These are phyloP conservation scores for Spodoptera litura DNA, from an alignment of 1,140 invertebrate species.

Conservation along the genomic window DNA sequence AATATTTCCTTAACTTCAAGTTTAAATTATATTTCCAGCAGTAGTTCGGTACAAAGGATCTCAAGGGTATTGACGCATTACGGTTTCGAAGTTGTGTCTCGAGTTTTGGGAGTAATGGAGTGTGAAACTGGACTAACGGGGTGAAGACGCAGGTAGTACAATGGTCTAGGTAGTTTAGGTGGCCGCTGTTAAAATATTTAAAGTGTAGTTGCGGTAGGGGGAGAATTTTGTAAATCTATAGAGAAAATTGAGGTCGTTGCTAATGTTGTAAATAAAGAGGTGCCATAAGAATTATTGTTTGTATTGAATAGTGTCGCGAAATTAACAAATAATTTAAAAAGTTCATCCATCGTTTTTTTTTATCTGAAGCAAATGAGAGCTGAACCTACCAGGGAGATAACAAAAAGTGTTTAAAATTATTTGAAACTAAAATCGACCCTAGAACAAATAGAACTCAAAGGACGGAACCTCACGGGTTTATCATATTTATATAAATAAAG, in stretches of 20 bases:
- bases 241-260: no score
- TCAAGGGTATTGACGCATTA: neutral
- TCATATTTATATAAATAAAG: neutral
- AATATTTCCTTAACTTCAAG: constrained; percentile 20
- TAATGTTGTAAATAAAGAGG: no score
- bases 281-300: no score
- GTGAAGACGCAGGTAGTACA: neutral
- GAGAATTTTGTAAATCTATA: no score
- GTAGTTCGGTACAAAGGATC: constrained; percentile 13
- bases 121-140: neutral
- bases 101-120: constrained; percentile 2
- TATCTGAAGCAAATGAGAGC: no score
- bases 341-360: no score
- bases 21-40: constrained; percentile 32
- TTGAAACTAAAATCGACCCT: no score
- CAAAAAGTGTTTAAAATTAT: no score
- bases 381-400: no score
- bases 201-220: neutral
- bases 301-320: no score
- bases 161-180: neutral
- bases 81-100: neutral
- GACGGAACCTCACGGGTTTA: neutral
- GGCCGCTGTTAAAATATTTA: neutral
- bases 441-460: neutral
- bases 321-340: no score